Base-by-base conservation (phyloP, 2,797 vertebrate species). In the Myotis daubentonii region DNA sequence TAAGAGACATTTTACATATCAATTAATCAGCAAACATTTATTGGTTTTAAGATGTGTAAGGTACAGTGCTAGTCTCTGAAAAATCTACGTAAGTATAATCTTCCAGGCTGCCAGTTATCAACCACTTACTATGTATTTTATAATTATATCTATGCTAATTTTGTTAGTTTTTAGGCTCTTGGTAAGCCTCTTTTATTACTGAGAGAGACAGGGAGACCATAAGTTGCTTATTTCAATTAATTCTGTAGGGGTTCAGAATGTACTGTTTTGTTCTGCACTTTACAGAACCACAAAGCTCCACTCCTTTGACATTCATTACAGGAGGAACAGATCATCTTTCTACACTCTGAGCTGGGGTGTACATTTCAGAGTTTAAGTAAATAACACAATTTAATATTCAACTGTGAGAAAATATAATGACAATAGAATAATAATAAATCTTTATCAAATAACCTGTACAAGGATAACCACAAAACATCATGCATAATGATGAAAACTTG, bases 191-290 rank as follows among this genome's bases (percentile, higher is more conserved):
- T 55, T 22, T 87, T 57, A 74, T 87, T 78, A 44, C 33, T 17
- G 1, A 20, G 28, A 68, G 70, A 76, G 36, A 51, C 12, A 30
- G 25, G 12, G 17, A 74, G 25, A 47, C 1, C 11, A 38, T 60
- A 44, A 62, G 19, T 66, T 89, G 16, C 47, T 85, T 85, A 80
- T 80, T 75, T 74, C 68, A 80, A 75, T 80, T 89, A 92, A 89
- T 70, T 94, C 44, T 92, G 7, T 62, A 70, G 15, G 55, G 55
- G 8, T 57, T 60, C 57, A 60, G 25, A 60, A 60, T 60, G 57
- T 60, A 60, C 5, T 60, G 13, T 16, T 60, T 60, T 60, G 5
- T 60, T 60, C 25, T 65, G 5, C 30, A 22, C 9, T 82, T 49
- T 4, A 71, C 33, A 71, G 53, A 92, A 71, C 17, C n/a, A 15